Conservation (phyloP, 2,888 invertebrate genomes). For the Ophion ventricosus region DNA sequence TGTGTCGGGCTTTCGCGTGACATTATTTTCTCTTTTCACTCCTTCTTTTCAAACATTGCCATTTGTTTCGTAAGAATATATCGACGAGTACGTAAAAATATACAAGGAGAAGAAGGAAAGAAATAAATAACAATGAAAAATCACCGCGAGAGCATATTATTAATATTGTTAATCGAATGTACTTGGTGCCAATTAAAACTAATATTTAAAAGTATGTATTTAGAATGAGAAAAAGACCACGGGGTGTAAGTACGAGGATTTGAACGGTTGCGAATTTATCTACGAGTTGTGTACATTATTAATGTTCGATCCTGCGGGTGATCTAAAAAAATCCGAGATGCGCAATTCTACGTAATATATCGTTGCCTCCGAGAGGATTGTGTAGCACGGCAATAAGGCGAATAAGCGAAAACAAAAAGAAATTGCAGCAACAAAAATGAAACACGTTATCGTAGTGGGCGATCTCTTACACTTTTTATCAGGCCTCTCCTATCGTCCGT, state of each 20-base stretch:
- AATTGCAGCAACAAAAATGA: conserved; percentile 21
- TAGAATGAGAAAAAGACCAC: conserved; percentile 45
- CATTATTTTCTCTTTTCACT: not conserved
- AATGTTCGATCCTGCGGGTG: conserved; percentile 69
- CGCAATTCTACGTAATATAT: conserved; percentile 63
- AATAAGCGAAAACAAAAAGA: conserved; percentile 19
- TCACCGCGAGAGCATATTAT: conserved; percentile 52
- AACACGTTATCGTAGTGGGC: conserved; percentile 57
- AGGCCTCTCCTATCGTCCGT: conserved; percentile 47
- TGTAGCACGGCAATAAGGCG: conserved; percentile 73
- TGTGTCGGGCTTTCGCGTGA: not conserved
- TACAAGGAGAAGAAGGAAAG: conserved; percentile 16
- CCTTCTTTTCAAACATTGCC: conserved; percentile 44
- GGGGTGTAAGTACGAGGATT: conserved; percentile 35
- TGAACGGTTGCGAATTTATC: conserved; percentile 48
- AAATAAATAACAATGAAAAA: conserved; percentile 23
- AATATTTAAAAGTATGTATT: conserved; percentile 65
- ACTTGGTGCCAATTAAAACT: conserved; percentile 73
- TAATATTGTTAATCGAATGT: conserved; percentile 67
- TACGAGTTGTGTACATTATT: conserved; percentile 54
- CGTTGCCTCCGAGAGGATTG: conserved; percentile 74
- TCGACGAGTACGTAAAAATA: conserved; percentile 21
- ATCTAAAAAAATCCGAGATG: conserved; percentile 70
- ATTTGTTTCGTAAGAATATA: conserved; percentile 50
- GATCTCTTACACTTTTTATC: conserved; percentile 57